Evolutionary conservation across 2,888 invertebrate species (phyloP).

Genomic region (Metalampra italica): DNA sequence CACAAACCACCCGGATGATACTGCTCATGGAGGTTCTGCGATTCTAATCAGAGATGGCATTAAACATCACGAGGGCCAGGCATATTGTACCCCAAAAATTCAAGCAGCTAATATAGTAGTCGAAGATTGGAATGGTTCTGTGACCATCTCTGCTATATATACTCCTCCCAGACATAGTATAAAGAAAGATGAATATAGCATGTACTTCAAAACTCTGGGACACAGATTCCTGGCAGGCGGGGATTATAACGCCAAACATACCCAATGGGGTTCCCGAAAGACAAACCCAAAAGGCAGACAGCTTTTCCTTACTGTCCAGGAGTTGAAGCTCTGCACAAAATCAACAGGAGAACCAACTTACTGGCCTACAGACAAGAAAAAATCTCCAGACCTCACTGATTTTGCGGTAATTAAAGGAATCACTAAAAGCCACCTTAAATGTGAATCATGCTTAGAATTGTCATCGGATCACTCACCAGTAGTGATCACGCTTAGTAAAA

Average conservation of each 20-base stretch:
- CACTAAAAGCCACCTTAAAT: too few species aligned
- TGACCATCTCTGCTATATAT: constrained; percentile 6
- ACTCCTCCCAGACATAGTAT: constrained; percentile 12
- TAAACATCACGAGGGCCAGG: constrained; percentile 5
- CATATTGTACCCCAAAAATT: constrained; percentile 4
- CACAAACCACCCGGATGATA: constrained; percentile 12
- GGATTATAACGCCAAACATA: constrained; percentile 13
- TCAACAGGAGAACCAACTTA: constrained; percentile 18
- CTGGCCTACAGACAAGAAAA: constrained; percentile 17
- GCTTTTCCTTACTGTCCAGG: constrained; percentile 1
- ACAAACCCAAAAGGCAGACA: constrained; percentile 11
- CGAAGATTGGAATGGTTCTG: neutral
- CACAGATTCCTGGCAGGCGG: constrained; percentile 12
- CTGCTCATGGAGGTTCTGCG: constrained; percentile 8
- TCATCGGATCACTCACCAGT: too few species aligned
- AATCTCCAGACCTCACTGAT: constrained; percentile 15
- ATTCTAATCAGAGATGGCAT: constrained; percentile 6
- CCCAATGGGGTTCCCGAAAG: constrained; percentile 5
- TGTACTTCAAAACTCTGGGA: constrained; percentile 7
- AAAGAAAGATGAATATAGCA: neutral
- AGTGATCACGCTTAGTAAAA: too few species aligned
- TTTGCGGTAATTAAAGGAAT: neutral
- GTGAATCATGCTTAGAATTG: too few species aligned
- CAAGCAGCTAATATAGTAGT: constrained; percentile 11
- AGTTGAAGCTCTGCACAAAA: constrained; percentile 1